Percentiles rank a stretch among this genome's conserved stretches.
Evolutionary conservation across 2,888 invertebrate species (phyloP).

Genomic region (Hybos culiciformis): DNA sequence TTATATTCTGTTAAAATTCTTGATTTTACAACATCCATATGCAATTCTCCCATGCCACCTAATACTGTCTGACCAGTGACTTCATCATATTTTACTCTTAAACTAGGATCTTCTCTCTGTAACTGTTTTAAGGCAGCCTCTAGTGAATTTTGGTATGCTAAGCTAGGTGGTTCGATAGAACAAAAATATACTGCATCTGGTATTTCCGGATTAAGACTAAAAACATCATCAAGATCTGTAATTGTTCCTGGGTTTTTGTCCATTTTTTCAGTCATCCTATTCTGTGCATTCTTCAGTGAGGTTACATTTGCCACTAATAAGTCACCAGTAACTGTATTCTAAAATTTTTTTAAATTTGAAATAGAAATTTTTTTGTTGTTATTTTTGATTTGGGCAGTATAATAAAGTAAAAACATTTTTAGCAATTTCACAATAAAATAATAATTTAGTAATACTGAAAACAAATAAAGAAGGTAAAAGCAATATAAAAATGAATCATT

Average conservation of each 20-base stretch:
- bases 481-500: no score
- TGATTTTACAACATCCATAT: constrained; percentile 86
- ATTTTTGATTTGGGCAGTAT: no score
- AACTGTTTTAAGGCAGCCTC: constrained; percentile 70
- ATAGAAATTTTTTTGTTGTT: no score
- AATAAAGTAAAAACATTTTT: no score
- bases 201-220: constrained; percentile 46
- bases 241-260: constrained; percentile 13
- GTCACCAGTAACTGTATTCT: constrained; percentile 61
- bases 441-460: no score
- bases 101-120: constrained; percentile 82
- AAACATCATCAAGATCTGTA: constrained; percentile 25
- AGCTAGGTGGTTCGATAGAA: constrained; percentile 81
- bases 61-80: constrained; percentile 81
- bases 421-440: no score
- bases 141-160: constrained; percentile 56
- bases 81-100: constrained; percentile 56
- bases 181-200: constrained; percentile 96
- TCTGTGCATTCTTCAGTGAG: constrained; percentile 45
- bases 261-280: constrained; percentile 26
- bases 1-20: constrained; percentile 78
- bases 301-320: constrained; percentile 48
- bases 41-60: constrained; percentile 94
- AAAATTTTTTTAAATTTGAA: not conserved
- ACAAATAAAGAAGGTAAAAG: no score